A percentile compares a stretch with the other conserved stretches of the same genome.
Conservation (phyloP, 2,888 invertebrate species). For the Gordius sp. region DNA sequence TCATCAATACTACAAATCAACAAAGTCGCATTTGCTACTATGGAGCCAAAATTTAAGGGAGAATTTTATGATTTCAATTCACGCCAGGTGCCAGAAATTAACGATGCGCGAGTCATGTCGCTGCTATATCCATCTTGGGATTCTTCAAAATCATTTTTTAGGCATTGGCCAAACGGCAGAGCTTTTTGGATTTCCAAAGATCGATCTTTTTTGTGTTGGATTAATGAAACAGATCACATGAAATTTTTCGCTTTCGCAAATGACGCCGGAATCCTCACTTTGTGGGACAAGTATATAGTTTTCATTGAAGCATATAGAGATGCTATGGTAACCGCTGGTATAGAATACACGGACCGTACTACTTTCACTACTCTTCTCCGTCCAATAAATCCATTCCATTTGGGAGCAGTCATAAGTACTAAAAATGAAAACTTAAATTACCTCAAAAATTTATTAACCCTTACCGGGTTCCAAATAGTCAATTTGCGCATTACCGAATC, state of each 20-base stretch:
- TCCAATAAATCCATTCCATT: neutral
- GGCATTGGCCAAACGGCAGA: neutral
- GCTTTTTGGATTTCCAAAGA: slow-evolving; percentile 13
- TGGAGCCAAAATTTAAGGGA: neutral
- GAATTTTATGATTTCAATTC: neutral
- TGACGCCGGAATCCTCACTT: neutral
- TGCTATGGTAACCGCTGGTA: neutral
- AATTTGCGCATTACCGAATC: neutral
- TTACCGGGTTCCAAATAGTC: slow-evolving; percentile 9
- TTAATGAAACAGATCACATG: slow-evolving; percentile 6
- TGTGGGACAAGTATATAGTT: neutral
- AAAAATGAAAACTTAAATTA: neutral
- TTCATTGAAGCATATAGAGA: neutral
- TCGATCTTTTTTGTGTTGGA: neutral
- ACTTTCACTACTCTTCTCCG: neutral
- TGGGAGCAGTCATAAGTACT: neutral
- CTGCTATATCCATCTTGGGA: slow-evolving; percentile 7
- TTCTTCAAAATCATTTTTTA: slow-evolving; percentile 1
- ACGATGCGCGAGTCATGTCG: neutral
- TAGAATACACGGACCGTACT: neutral
- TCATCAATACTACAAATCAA: neutral
- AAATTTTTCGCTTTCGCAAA: neutral
- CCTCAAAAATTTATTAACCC: neutral
- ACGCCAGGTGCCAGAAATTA: neutral
- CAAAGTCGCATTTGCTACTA: no score